A percentile compares a stretch with the other conserved stretches of the same genome.
These are phyloP conservation scores for Spodoptera exigua DNA, from an alignment of 2,888 invertebrate genomes.

Conservation along the genomic window DNA sequence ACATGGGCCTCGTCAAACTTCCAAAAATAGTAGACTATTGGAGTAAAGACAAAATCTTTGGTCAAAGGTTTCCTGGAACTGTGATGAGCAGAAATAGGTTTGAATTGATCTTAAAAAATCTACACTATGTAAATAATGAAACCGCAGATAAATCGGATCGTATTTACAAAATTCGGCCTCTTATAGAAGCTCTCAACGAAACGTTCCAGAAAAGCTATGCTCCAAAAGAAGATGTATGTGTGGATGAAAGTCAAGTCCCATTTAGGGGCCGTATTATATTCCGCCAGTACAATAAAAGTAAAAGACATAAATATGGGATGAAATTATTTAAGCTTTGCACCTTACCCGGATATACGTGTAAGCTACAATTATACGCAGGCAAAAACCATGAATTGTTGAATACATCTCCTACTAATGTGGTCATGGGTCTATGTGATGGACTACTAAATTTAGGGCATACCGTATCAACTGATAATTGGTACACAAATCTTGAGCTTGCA, in stretches of 20 bases:
- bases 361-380: slow-evolving; percentile 29
- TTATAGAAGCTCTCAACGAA: slow-evolving; percentile 8
- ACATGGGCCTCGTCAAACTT: too few species aligned
- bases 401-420: slow-evolving; percentile 15
- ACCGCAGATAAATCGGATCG: too few species aligned
- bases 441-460: slow-evolving; percentile 20
- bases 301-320: too few species aligned
- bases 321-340: too few species aligned
- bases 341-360: slow-evolving; percentile 34
- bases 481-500: slow-evolving; percentile 32
- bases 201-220: slow-evolving; percentile 11
- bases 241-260: slow-evolving; percentile 32
- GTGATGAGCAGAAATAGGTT: slow-evolving; percentile 47
- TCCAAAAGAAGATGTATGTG: slow-evolving; percentile 16
- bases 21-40: slow-evolving; percentile 62
- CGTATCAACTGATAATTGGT: slow-evolving; percentile 33
- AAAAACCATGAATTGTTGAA: slow-evolving; percentile 20
- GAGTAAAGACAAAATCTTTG: slow-evolving; percentile 53
- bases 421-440: slow-evolving; percentile 24
- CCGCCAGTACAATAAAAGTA: too few species aligned
- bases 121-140: too few species aligned
- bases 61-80: slow-evolving; percentile 54
- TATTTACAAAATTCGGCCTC: too few species aligned
- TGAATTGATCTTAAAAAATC: slow-evolving; percentile 18
- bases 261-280: too few species aligned